Base-by-base conservation (phyloP, 2,888 invertebrate species). In the Eupithecia insigniata region DNA sequence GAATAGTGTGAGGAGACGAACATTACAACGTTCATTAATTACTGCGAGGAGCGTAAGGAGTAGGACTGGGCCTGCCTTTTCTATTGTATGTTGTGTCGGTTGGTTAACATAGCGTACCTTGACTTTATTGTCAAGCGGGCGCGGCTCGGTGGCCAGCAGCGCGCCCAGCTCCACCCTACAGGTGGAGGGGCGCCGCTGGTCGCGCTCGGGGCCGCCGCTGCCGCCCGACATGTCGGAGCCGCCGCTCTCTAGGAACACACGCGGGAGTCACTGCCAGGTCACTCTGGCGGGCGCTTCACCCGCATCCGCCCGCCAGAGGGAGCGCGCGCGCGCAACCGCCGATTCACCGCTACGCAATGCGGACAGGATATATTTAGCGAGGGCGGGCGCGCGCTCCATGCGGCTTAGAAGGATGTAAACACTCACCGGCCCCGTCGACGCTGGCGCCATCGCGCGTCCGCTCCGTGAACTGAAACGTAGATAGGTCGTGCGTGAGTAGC, bases 91-190 rank as follows among this genome's bases (percentile, higher is more conserved):
- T 51, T 22, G 51, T 51, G 51, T 43, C 18, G 18, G 43, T n/a
- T 22, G 10, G 51, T 22, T 51, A 22, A n/a, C n/a, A n/a, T 46
- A 6, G 46, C 46, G 86, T 92, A 96, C 97, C 95, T 97, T 97
- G 85, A 97, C 96, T 93, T 96, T 97, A 89, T 96, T 96, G 92
- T 96, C 96, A 83, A 94, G 95, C 80, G 94, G 94, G 80, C 96
- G 96, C 89, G 96, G 96, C 89, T 96, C 96, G 81, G 96, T 92
- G 86, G 95, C 95, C 87, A 95, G 94, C 84, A 95, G 94, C 86
- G 95, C 92, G 81, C 96, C 96, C 89, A 96, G 95, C 89, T 96
- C 96, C 81, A 94, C 92, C 89, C 93, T 90, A 87, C 94, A 92
- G 82, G 93, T 92, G 90, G 93, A 90, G 84, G 92, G 88, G 82